Conservation (phyloP, 2,113 vertebrate genomes). For the Oriolus oriolus region DNA sequence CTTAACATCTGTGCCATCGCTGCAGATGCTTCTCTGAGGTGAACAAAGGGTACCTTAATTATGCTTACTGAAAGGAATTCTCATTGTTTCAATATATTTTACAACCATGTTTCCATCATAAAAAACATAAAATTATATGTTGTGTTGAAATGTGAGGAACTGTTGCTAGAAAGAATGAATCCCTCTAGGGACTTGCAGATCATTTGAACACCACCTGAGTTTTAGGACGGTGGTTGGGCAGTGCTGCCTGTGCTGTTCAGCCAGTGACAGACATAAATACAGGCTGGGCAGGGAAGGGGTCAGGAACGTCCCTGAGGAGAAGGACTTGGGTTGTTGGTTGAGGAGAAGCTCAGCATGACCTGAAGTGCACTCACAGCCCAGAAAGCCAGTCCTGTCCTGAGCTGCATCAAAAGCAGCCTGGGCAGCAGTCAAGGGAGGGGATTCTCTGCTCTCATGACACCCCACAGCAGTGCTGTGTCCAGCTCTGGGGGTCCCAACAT, state of each 20-base stretch:
- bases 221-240: neutral
- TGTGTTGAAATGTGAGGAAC: neutral
- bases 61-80: neutral
- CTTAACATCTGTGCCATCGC: neutral
- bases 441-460: neutral
- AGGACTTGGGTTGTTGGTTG: neutral
- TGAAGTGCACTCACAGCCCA: neutral
- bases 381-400: neutral
- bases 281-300: neutral
- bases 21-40: neutral
- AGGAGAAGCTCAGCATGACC: neutral
- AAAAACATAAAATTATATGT: neutral
- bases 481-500: neutral
- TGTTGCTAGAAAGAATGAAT: neutral
- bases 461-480: neutral
- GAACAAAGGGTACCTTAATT: neutral
- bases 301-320: neutral
- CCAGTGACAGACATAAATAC: neutral
- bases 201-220: neutral
- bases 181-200: rapidly evolving
- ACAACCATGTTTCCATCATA: neutral
- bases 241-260: neutral
- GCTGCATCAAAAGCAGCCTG: neutral
- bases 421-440: neutral
- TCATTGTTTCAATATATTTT: neutral